A percentile compares a stretch with the other conserved stretches of the same genome.
Conservation (phyloP, 2,113 vertebrate species). For the Oenanthe oenanthe region DNA sequence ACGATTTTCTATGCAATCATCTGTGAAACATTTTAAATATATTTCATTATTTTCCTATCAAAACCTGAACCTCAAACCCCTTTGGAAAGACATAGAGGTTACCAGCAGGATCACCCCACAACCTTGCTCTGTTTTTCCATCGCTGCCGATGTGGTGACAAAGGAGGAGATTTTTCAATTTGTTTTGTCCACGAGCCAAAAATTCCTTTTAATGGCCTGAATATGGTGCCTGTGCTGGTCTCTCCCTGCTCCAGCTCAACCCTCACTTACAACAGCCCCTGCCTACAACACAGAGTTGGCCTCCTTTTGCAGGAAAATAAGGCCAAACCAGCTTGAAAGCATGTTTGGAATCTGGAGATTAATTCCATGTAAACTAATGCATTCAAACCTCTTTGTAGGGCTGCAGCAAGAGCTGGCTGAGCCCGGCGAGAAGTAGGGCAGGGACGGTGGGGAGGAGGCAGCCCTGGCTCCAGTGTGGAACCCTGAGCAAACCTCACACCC, state of each 20-base stretch:
- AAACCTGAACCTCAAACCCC: not conserved
- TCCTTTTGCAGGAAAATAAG: constrained; percentile 49
- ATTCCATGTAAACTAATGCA: constrained; percentile 46
- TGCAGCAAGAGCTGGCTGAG: constrained; percentile 16
- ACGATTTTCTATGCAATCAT: not conserved
- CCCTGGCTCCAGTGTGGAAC: not conserved
- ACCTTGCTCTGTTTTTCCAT: not conserved
- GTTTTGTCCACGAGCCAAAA: constrained; percentile 45
- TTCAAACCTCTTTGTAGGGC: not conserved
- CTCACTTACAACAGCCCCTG: not conserved
- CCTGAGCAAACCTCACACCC: not conserved
- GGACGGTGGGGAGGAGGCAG: not conserved
- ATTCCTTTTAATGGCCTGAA: constrained; percentile 25
- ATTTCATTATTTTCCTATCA: not conserved
- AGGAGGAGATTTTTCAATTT: constrained; percentile 52
- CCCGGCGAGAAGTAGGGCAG: constrained; percentile 1
- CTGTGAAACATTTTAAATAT: not conserved
- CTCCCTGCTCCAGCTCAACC: not conserved
- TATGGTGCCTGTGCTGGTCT: constrained; percentile 8
- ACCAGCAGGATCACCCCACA: not conserved
- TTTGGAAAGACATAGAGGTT: fast-evolving
- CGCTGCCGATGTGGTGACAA: not conserved
- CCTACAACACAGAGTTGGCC: not conserved
- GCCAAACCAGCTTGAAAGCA: constrained; percentile 54
- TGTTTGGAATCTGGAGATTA: constrained; percentile 66